A percentile compares a stretch with the other conserved stretches of the same genome.
Conservation (phyloP, 2,888 invertebrate genomes). For the Lycocerus yunnanus region DNA sequence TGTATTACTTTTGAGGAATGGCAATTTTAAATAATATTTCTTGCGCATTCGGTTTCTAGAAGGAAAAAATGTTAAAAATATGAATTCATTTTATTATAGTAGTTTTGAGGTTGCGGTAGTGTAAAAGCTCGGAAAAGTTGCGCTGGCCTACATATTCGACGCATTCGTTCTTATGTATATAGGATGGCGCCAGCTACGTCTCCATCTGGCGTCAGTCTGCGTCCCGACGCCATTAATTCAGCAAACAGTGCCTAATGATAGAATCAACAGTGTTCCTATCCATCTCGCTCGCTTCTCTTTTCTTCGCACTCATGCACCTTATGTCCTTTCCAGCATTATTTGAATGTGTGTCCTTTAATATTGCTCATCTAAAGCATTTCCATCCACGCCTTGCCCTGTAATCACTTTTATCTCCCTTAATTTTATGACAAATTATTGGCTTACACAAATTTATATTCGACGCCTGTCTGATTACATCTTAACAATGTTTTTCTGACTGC, state of each 20-base stretch:
- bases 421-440: constrained; percentile 15
- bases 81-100: neutral
- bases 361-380: constrained; percentile 12
- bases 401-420: constrained; percentile 19
- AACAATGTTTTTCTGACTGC: neutral
- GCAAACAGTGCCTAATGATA: constrained; percentile 57
- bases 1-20: neutral
- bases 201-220: constrained; percentile 51
- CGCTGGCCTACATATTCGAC: constrained; percentile 31
- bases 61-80: neutral
- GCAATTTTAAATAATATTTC: neutral
- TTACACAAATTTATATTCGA: constrained; percentile 7
- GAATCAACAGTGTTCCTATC: constrained; percentile 55
- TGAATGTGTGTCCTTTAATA: constrained; percentile 24
- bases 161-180: constrained; percentile 33
- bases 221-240: constrained; percentile 56
- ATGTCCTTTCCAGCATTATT: constrained; percentile 13
- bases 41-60: too few relatives aligned
- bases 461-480: neutral
- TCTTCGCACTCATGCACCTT: constrained; percentile 23
- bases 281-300: constrained; percentile 22
- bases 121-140: constrained; percentile 11
- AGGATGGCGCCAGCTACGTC: constrained; percentile 42
- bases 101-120: neutral
- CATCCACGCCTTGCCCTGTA: constrained; percentile 13